Evolutionary conservation across 2,888 invertebrate species (phyloP), one percentile per base, ranked within the genome.

Genomic region (Chalcis sispes): DNA sequence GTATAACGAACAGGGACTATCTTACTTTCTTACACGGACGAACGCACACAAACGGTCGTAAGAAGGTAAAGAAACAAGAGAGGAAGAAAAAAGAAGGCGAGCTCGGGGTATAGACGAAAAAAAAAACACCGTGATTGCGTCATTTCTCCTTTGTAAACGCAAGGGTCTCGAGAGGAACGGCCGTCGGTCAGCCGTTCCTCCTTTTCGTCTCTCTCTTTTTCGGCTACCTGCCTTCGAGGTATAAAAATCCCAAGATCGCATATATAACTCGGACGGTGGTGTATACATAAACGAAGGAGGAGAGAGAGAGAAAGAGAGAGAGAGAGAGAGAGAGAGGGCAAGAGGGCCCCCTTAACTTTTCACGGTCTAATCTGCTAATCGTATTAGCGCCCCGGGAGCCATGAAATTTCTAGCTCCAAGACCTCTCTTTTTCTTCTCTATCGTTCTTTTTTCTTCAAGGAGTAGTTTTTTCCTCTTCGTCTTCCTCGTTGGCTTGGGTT

Each of bases 331-430:
- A n/a, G n/a, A n/a, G n/a, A n/a, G n/a, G n/a, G n/a, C n/a, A n/a
- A n/a, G n/a, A n/a, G n/a, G n/a, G n/a, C n/a, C 15, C 42, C 15
- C 15, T 42, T 80, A 80, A 77, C 79, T 80, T 79, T 80, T 80
- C 80, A 83, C 80, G 77, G 75, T 75, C 79, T 80, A 79, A 83
- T 83, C 80, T 77, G 65, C 40, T 83, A 82, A 85, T 85, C 84
- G 83, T 83, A 82, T 85, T 84, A 83, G 78, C 78, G 76, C 58
- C 71, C 65, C 74, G 58, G 75, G 75, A 70, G 52, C 79, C 80
- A 79, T 82, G 80, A 84, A 84, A 82, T 82, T 81, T 77, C 58
- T 40, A 72, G 48, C 65, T 23, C 48, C 40, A 10, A 25, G 46
- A 46, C 52, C 27, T 42, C 62, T 54, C 65, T 50, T n/a, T n/a